Evolutionary conservation across 2,797 vertebrate species (phyloP).

Genomic region (Acanthis flammea): DNA sequence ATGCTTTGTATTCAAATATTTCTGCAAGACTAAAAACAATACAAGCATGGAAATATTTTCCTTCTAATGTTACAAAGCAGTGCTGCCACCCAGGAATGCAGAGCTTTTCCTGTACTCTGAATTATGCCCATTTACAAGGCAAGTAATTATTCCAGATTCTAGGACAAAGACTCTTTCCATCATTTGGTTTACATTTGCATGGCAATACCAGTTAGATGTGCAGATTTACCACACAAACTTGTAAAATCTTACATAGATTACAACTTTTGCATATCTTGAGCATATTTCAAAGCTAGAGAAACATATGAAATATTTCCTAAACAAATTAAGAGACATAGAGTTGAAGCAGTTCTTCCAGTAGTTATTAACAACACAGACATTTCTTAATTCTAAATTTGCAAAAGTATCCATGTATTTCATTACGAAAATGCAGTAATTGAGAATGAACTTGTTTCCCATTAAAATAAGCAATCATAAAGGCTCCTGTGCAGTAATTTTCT

Average conservation of each 20-base stretch:
- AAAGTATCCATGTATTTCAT: background rate
- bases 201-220: slow-evolving; percentile 25
- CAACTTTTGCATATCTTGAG: slow-evolving; percentile 42
- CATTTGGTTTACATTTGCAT: slow-evolving; percentile 33
- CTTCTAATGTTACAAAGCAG: background rate
- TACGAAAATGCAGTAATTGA: background rate
- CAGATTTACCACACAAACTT: slow-evolving; percentile 27
- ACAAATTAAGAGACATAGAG: slow-evolving; percentile 34
- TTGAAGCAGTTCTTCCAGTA: slow-evolving; percentile 43
- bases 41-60: background rate
- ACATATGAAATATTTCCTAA: slow-evolving; percentile 22
- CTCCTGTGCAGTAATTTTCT: background rate
- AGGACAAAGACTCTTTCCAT: slow-evolving; percentile 30
- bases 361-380: background rate
- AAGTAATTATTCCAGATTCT: slow-evolving; percentile 34
- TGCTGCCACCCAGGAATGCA: background rate
- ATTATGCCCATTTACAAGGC: slow-evolving; percentile 3
- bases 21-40: background rate
- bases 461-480: background rate
- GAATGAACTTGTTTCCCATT: slow-evolving; percentile 18
- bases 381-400: slow-evolving; percentile 23
- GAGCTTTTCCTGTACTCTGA: slow-evolving; percentile 1
- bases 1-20: background rate
- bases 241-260: slow-evolving; percentile 35
- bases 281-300: slow-evolving; percentile 33